Conservation (phyloP, 2,888 invertebrate genomes). For the Xestia sexstrigata region DNA sequence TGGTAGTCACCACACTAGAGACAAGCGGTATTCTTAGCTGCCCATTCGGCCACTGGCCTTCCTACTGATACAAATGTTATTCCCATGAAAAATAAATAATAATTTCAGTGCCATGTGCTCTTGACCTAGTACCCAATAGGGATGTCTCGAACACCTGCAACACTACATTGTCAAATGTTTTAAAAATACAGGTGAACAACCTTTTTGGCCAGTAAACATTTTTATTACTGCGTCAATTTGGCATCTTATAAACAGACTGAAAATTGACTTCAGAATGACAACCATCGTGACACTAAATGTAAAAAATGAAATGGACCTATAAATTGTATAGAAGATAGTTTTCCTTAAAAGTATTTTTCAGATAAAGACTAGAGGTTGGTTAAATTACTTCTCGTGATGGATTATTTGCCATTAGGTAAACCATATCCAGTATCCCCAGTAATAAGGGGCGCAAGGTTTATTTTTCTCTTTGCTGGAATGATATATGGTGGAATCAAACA, state of each 20-base stretch:
- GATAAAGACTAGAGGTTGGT: not conserved
- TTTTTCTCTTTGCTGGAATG: slow-evolving; percentile 81
- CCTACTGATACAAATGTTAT: slow-evolving; percentile 77
- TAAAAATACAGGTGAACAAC: slow-evolving; percentile 72
- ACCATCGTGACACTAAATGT: not conserved
- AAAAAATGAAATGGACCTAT: not conserved
- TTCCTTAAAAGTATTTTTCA: not conserved
- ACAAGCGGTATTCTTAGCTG: slow-evolving; percentile 93
- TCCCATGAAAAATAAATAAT: slow-evolving; percentile 79
- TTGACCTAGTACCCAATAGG: slow-evolving; percentile 85
- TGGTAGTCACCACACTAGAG: slow-evolving; percentile 93
- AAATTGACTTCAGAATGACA: not conserved
- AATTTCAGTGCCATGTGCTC: slow-evolving; percentile 82
- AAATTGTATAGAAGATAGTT: not conserved
- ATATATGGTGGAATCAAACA: slow-evolving; percentile 81
- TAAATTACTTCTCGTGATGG: slow-evolving; percentile 24
- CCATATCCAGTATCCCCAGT: slow-evolving; percentile 84
- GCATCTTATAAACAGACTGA: not conserved
- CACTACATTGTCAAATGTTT: slow-evolving; percentile 43
- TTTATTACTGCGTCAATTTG: slow-evolving; percentile 1
- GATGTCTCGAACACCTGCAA: slow-evolving; percentile 65
- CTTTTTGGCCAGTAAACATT: slow-evolving; percentile 67
- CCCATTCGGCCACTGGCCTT: slow-evolving; percentile 89
- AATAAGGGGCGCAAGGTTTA: slow-evolving; percentile 82
- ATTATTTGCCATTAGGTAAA: slow-evolving; percentile 77